Conservation (phyloP, 1,140 invertebrate species). For the Lucilia cuprina region DNA sequence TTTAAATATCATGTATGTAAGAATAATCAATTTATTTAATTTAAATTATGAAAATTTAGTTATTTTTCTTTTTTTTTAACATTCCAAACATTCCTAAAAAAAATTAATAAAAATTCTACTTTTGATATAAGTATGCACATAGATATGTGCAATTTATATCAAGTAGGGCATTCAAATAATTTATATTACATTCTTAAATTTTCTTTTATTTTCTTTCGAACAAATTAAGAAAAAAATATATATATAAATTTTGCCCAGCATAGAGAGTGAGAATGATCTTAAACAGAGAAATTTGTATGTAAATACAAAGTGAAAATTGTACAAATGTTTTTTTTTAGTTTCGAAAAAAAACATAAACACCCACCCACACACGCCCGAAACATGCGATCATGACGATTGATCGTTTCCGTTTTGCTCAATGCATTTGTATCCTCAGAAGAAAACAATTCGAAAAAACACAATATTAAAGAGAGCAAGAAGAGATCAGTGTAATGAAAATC, state of each 20-base stretch:
- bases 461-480: not conserved
- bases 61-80: too few relatives aligned
- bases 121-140: too few relatives aligned
- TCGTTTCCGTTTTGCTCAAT: constrained; percentile 18
- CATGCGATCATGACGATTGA: constrained; percentile 23
- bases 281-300: not conserved
- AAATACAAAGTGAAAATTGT: constrained; percentile 15
- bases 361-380: not conserved
- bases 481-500: not conserved
- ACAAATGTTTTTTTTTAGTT: not conserved
- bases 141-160: too few relatives aligned
- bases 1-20: not conserved
- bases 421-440: not conserved
- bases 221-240: not conserved
- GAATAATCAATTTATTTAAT: too few relatives aligned
- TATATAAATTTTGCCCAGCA: not conserved
- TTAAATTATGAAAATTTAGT: too few relatives aligned
- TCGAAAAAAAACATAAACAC: constrained; percentile 18
- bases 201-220: not conserved
- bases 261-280: constrained; percentile 14
- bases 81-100: too few relatives aligned
- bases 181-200: not conserved
- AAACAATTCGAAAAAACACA: too few relatives aligned
- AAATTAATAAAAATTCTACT: too few relatives aligned
- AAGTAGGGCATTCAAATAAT: not conserved